Evolutionary conservation across 64 coral and sea anemone genomes (phyloP).

Genomic region (Exaiptasia diaphana): DNA sequence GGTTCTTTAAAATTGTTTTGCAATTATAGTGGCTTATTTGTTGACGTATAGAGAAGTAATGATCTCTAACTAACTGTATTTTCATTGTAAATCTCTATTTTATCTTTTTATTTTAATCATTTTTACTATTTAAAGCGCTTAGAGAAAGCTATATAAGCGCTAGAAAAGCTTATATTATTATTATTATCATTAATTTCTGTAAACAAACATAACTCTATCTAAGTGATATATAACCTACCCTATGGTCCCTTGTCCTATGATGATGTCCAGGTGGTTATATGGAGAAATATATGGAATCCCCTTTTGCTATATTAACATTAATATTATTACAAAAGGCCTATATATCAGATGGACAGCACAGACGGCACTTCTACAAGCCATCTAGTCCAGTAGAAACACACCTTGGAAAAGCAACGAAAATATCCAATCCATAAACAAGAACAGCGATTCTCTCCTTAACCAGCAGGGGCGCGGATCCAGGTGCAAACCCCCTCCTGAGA

Average conservation of each 20-base stretch:
- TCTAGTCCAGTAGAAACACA: neutral
- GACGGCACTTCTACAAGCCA: neutral
- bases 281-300: conserved; percentile 71
- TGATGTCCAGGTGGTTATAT: conserved; percentile 76
- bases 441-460: neutral
- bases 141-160: neutral
- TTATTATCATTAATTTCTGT: neutral
- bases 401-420: neutral
- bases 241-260: conserved; percentile 74
- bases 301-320: conserved; percentile 25
- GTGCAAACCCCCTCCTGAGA: neutral
- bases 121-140: neutral
- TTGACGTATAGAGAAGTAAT: no score
- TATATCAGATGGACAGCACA: neutral
- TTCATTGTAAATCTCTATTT: neutral
- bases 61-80: neutral
- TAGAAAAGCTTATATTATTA: neutral
- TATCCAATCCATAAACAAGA: neutral
- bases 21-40: no score
- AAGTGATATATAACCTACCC: conserved; percentile 37
- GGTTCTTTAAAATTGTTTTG: neutral
- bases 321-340: neutral
- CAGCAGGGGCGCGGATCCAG: neutral
- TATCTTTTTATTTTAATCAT: neutral
- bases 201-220: neutral